These are phyloP conservation scores for Hoplodrina ambigua DNA, from an alignment of 2,888 invertebrate genomes.

Conservation along the genomic window DNA sequence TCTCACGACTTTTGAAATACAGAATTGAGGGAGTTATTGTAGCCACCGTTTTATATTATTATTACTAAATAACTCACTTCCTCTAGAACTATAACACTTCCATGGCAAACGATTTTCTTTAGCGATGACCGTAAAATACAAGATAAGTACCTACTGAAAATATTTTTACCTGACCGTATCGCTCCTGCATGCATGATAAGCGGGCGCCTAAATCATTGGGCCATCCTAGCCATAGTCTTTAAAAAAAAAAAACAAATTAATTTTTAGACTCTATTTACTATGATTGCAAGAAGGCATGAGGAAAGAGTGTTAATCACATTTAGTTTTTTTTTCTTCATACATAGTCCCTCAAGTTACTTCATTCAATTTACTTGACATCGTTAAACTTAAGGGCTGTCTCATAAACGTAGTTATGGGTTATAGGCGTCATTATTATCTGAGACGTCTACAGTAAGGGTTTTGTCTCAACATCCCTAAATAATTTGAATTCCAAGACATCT, in stretches of 20 bases:
- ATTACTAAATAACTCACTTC: too few relatives aligned
- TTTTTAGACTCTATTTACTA: too few relatives aligned
- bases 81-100: too few relatives aligned
- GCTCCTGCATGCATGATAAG: too few relatives aligned
- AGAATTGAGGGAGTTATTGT: not conserved
- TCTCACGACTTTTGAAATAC: not conserved
- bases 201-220: too few relatives aligned
- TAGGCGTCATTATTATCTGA: constrained; percentile 72
- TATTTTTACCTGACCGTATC: too few relatives aligned
- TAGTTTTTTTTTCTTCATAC: constrained; percentile 31
- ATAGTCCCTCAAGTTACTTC: constrained; percentile 51
- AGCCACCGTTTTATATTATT: not conserved
- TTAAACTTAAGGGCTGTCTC: constrained; percentile 74
- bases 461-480: constrained; percentile 33
- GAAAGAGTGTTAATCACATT: not conserved
- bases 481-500: constrained; percentile 41
- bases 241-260: too few relatives aligned
- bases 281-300: not conserved
- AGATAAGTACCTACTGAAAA: too few relatives aligned
- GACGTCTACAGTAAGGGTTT: constrained; percentile 63
- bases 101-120: too few relatives aligned
- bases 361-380: constrained; percentile 65
- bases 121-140: too few relatives aligned
- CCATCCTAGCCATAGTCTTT: too few relatives aligned
- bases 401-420: constrained; percentile 75